Base-by-base conservation (phyloP, 2,113 vertebrate genomes). In the Arenaria interpres region DNA sequence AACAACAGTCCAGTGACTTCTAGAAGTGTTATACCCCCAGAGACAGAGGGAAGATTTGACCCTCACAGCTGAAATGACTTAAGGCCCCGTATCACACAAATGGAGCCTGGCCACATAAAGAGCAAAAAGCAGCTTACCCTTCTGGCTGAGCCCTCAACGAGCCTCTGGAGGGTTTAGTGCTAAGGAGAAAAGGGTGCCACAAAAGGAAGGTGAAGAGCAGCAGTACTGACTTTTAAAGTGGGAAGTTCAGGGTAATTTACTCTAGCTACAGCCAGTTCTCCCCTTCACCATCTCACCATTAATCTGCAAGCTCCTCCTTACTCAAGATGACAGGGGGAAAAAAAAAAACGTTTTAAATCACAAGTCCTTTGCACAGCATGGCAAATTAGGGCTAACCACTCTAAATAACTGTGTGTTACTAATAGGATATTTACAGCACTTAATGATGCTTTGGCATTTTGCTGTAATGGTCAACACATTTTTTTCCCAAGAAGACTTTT, bases 391-490 rank as follows among this genome's bases (percentile, higher is more conserved):
- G 68, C 84, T 77, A 83, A 59, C 39, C 53, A 64, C 56, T 68
- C 67, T 89, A 95, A 97, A 81, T 72, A 78, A 82, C 50, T 1
- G 3, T 60, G 64, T n/a, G 92, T 92, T 72, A 91, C 75, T 94
- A 93, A 88, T n/a, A n/a, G 51, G 54, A 25, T 88, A 89, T 92
- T 95, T 96, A 81, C 62, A 95, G 73, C 63, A 84, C 11, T 77
- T 90, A 93, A 87, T 54, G 86, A 90, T 66, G 80, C 76, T 64
- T 59, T 59, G 85, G 50, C 41, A 73, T 86, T 83, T 78, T 68
- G 33, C 66, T 84, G 64, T 85, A 78, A 92, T 0, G 12, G 72
- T 67, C 43, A 80, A 92, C 77, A 87, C 9, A 35, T 89, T 77
- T 64, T 64, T 96, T 68, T 50, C 51, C 32, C 20, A 73, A 35